Evolutionary conservation across 2,113 vertebrate genomes (phyloP).

Genomic region (Calypte anna): DNA sequence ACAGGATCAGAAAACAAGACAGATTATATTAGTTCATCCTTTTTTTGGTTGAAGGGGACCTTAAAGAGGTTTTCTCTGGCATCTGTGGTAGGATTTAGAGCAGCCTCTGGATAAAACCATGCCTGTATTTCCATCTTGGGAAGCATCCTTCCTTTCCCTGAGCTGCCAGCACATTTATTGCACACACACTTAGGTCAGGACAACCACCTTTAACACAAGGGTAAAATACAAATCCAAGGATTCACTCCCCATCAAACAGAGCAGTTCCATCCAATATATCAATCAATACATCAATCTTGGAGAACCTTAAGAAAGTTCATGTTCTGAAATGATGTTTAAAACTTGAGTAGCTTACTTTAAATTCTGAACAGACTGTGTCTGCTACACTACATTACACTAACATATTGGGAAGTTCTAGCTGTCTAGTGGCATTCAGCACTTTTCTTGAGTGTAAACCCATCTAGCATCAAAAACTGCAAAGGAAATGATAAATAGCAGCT

Average conservation of each 20-base stretch:
- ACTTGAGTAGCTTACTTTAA: background rate
- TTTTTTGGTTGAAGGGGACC: background rate
- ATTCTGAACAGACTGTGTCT: background rate
- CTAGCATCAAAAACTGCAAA: background rate
- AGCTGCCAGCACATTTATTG: background rate
- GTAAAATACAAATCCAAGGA: background rate
- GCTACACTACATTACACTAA: background rate
- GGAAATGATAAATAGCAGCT: background rate
- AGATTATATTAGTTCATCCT: background rate
- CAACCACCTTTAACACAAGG: background rate
- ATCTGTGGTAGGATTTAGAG: background rate
- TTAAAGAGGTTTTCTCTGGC: background rate
- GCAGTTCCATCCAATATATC: background rate
- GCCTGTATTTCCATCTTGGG: background rate
- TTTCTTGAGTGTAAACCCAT: background rate
- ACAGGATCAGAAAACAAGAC: background rate
- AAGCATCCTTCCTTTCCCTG: background rate
- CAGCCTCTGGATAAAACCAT: background rate
- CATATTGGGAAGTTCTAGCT: background rate
- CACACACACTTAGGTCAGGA: background rate
- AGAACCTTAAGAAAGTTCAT: background rate
- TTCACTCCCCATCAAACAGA: background rate
- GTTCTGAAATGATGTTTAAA: background rate
- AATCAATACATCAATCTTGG: background rate
- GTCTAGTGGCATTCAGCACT: background rate